Evolutionary conservation across 2,888 invertebrate species (phyloP).

Genomic region (Eupelmus urozonus): DNA sequence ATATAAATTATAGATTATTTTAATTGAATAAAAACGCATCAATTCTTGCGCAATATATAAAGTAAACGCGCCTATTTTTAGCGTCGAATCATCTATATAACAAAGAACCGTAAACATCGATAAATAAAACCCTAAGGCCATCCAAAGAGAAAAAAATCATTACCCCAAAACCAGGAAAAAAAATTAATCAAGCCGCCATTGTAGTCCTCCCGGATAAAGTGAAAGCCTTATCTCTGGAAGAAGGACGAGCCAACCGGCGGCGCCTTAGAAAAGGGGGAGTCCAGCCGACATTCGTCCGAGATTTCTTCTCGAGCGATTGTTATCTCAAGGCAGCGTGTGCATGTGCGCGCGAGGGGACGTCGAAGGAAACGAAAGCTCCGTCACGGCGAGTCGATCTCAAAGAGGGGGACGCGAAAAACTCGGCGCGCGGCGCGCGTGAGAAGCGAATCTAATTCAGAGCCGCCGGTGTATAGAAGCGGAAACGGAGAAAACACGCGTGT

Average conservation of each 20-base stretch:
- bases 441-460: slow-evolving; percentile 60
- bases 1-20: no score
- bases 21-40: no score
- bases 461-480: slow-evolving; percentile 46
- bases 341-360: slow-evolving; percentile 20
- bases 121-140: no score
- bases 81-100: not conserved
- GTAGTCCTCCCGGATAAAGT: slow-evolving; percentile 45
- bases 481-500: slow-evolving; percentile 55
- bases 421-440: slow-evolving; percentile 59
- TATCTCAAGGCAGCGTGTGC: slow-evolving; percentile 36
- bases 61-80: not conserved
- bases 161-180: slow-evolving; percentile 28
- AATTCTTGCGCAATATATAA: not conserved
- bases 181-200: slow-evolving; percentile 56
- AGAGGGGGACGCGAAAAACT: slow-evolving; percentile 51
- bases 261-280: slow-evolving; percentile 7
- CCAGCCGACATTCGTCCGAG: slow-evolving; percentile 4
- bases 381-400: slow-evolving; percentile 58
- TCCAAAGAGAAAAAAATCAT: not conserved
- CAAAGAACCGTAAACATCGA: not conserved
- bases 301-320: slow-evolving; percentile 49
- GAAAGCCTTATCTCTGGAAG: slow-evolving; percentile 33
- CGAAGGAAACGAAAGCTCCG: slow-evolving; percentile 55
- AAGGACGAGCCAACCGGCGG: not conserved